These are phyloP conservation scores for Oenanthe melanoleuca DNA, from an alignment of 2,113 vertebrate genomes.

Conservation along the genomic window DNA sequence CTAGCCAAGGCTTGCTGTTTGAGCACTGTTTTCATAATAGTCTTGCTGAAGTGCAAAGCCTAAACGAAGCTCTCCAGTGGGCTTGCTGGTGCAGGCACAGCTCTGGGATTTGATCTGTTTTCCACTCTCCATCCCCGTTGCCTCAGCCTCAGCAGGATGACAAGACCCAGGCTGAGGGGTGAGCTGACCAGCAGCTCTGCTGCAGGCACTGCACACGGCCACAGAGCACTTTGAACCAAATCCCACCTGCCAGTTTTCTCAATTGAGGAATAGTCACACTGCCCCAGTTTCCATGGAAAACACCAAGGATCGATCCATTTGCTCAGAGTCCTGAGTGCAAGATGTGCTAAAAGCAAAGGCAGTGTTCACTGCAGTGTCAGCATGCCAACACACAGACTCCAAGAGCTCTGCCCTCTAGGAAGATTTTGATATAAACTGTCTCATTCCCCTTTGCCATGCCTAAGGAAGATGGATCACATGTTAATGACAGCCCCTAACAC, in stretches of 20 bases:
- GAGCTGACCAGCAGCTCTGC: background rate
- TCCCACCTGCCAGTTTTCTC: background rate
- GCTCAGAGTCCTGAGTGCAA: background rate
- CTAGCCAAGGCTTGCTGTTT: background rate
- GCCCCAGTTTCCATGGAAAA: background rate
- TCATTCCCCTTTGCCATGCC: background rate
- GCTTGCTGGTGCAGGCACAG: background rate
- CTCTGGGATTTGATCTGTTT: background rate
- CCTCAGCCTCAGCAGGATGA: background rate
- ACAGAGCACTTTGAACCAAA: background rate
- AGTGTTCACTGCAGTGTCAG: background rate
- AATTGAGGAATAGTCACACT: background rate
- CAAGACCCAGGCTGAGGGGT: background rate
- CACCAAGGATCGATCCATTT: background rate
- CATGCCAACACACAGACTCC: background rate
- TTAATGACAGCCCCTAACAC: background rate
- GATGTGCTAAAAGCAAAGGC: background rate
- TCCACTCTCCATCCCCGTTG: background rate
- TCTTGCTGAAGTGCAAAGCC: background rate
- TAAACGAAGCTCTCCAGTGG: background rate
- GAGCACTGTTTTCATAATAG: background rate
- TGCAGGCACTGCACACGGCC: rapidly evolving
- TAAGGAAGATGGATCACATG: background rate
- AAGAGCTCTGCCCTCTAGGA: background rate
- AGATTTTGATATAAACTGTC: background rate